Conservation (phyloP, 2,113 vertebrate genomes). For the Siniperca knerii region DNA sequence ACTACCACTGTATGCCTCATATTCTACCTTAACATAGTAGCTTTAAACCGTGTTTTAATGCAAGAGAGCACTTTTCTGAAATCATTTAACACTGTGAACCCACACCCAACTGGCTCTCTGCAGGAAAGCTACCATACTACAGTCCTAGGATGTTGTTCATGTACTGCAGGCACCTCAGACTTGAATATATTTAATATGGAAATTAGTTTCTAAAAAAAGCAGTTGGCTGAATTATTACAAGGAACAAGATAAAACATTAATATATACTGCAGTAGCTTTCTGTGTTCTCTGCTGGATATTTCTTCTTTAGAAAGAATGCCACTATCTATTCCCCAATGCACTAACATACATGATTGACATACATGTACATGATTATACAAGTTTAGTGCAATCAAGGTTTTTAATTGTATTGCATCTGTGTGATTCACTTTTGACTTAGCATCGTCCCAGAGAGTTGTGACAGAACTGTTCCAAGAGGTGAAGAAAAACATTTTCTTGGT, state of each 20-base stretch:
- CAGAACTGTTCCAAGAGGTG: not conserved
- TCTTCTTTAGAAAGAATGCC: not conserved
- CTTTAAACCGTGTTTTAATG: constrained; percentile 3
- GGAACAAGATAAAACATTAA: not conserved
- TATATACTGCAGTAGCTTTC: not conserved
- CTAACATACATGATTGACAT: not conserved
- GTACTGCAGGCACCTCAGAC: constrained; percentile 5
- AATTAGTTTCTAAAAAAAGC: constrained; percentile 27
- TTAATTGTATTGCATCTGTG: not conserved
- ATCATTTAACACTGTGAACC: constrained; percentile 4
- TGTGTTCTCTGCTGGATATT: not conserved
- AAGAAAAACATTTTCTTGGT: not conserved
- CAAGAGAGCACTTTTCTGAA: constrained; percentile 12
- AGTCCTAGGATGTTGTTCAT: constrained; percentile 15
- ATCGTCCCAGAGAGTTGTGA: not conserved
- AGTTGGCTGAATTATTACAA: constrained; percentile 10
- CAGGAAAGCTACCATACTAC: constrained; percentile 2
- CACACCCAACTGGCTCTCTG: not conserved
- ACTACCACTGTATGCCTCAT: not conserved
- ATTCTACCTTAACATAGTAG: not conserved
- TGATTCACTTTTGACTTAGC: constrained; percentile 4
- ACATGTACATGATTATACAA: not conserved
- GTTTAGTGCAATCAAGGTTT: not conserved
- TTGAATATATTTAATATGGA: constrained; percentile 38
- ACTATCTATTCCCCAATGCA: not conserved